Base-by-base conservation (phyloP, 2,113 vertebrate species). In the Phalacrocorax brasilianus region DNA sequence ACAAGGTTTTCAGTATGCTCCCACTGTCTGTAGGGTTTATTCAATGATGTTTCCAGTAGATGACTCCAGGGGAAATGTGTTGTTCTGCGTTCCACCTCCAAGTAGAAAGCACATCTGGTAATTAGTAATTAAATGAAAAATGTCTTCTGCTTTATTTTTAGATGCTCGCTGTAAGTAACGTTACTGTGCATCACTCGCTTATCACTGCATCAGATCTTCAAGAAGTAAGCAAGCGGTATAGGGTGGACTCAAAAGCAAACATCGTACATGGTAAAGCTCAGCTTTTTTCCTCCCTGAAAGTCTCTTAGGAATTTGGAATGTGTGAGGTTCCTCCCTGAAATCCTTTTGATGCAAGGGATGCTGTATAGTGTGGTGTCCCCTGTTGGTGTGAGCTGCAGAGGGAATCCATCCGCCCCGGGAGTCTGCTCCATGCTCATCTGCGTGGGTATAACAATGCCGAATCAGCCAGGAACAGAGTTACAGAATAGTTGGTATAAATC, bases 211-310 rank as follows among this genome's bases (percentile, higher is more conserved):
- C 97, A 5, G 98, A 99, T 91, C 88, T 99, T 9, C 98, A 99
- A 33, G 99, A 99, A 85, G 99, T 98, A 70, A 97, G 98, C 91
- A 98, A 97, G 65, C 93, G 98, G 22, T 98, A 92, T 32, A 97
- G 97, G 6, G 82, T 85, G 9, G 99, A 99, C 93, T 98, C 99
- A 2, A 99, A 98, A 96, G 98, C 98, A 1, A 99, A 99, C 63
- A 98, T 99, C 21, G 98, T 99, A 5, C 99, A 99, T 11, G 99
- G 99, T 99, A 94, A 98, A 87, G 94, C 85, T 72, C 68, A 7
- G 52, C 74, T 23, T 2, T 1, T 23, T 23, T 10, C 15, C 9
- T 23, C 20, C 30, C 2, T 0, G 5, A 0, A 3, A 1, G 1
- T 26, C 12, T 12, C 58, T 42, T 6, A 11, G 8, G 19, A 8